Percentiles rank a stretch among this genome's conserved stretches.
These are phyloP conservation scores for Verasper variegatus DNA, from an alignment of 2,113 vertebrate species.

Conservation along the genomic window DNA sequence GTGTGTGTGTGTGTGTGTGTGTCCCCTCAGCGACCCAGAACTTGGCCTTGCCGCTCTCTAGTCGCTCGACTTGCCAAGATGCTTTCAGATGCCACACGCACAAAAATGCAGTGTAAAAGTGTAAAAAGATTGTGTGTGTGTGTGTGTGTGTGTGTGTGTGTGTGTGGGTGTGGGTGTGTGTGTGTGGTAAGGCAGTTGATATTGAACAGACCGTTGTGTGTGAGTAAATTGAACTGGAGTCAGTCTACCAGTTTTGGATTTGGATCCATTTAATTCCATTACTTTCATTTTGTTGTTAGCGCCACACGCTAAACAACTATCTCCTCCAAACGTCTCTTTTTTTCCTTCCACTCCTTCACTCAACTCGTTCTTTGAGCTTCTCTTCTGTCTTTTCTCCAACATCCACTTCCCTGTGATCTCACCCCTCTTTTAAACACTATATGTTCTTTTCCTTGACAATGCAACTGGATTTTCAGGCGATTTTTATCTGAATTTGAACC, in stretches of 20 bases:
- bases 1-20: slow-evolving; percentile 20
- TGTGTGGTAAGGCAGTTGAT: slow-evolving; percentile 20
- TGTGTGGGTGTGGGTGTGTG: slow-evolving; percentile 16
- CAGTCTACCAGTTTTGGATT: slow-evolving; percentile 46
- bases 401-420: too few species aligned
- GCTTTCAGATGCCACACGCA: not conserved
- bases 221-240: slow-evolving; percentile 43
- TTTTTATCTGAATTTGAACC: too few species aligned
- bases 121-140: not conserved
- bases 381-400: too few species aligned
- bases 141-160: slow-evolving; percentile 15
- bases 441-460: too few species aligned
- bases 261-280: slow-evolving; percentile 59
- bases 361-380: too few species aligned
- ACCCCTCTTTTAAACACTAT: too few species aligned
- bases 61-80: not conserved
- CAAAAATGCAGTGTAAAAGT: not conserved
- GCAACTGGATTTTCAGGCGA: too few species aligned
- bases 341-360: not conserved
- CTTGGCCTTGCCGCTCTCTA: not conserved
- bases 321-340: not conserved
- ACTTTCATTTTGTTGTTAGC: slow-evolving; percentile 41
- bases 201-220: slow-evolving; percentile 52
- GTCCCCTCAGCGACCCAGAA: slow-evolving; percentile 13
- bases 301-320: slow-evolving; percentile 9